Base-by-base conservation (phyloP, 1,140 invertebrate genomes). In the Dendrolimus punctatus region DNA sequence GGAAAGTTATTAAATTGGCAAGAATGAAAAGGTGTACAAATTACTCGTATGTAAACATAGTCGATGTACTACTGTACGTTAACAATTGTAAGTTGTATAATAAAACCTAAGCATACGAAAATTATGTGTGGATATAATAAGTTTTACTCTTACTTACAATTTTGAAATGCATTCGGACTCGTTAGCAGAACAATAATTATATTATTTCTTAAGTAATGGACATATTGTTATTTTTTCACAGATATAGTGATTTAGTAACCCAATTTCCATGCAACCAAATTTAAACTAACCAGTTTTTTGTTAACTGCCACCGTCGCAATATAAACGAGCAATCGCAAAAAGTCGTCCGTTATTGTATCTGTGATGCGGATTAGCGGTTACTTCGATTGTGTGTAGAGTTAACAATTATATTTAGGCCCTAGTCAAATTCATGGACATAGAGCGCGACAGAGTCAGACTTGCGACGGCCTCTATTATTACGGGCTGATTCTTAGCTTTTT, bases 261-360 rank as follows among this genome's bases (percentile, higher is more conserved):
- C 58, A 68, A 63, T 66, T 64, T 49, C 47, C 49, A 43, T 52
- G 43, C 46, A 59, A 45, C 49, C 62, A 57, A 66, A 58, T 66
- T 68, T 53, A 58, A 50, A 46, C 54, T 56, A 64, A 64, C 56
- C 50, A 61, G 40, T 65, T 69, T 71, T 67, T 69, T 71, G 57
- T 65, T 63, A 65, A 55, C 45, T 60, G 49, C 56, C 43, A 65
- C 66, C 65, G 66, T 71, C 58, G 46, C 44, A 66, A 58, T 64
- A 51, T 52, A 62, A 71, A 68, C 64, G 53, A 62, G 62, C 40
- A 49, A 59, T 61, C 44, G 61, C 56, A 71, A 74, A 72, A 74
- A 72, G 65, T 40, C 36, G 56, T 59, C 71, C 62, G 72, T 70
- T 72, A 74, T 58, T 49, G 57, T 62, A 59, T 46, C 51, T 58